Percentiles rank a stretch among this genome's conserved stretches.
Evolutionary conservation across 2,797 vertebrate genomes (phyloP).

Genomic region (Triplophysa yarkandensis): DNA sequence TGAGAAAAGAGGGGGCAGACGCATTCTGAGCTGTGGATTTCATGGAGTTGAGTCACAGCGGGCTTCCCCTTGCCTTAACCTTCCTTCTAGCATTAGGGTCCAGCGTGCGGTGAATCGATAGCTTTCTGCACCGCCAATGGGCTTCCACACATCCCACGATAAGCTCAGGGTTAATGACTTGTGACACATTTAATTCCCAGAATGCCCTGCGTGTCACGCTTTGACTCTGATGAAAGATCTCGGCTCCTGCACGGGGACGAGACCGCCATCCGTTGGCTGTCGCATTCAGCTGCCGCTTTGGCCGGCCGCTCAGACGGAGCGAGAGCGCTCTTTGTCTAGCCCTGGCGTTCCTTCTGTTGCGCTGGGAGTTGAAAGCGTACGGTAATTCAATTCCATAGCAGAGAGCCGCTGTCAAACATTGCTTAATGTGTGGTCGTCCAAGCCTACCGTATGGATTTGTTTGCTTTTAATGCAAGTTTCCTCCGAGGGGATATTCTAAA

Average conservation of each 20-base stretch:
- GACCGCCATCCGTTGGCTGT: background rate
- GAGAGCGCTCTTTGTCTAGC: conserved; percentile 23
- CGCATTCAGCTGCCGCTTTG: background rate
- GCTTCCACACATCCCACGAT: conserved; percentile 1
- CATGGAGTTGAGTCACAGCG: conserved; percentile 7
- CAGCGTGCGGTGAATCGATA: conserved; percentile 35
- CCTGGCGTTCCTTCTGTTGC: background rate
- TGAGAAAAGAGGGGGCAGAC: conserved; percentile 9
- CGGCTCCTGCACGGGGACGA: background rate
- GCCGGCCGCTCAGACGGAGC: background rate
- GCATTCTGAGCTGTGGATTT: conserved; percentile 8
- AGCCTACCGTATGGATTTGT: conserved; percentile 33
- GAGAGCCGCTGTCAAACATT: conserved; percentile 26
- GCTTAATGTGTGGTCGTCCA: conserved; percentile 15
- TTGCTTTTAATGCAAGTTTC: conserved; percentile 27
- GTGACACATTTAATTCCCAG: conserved; percentile 48
- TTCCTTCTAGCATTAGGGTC: conserved; percentile 16
- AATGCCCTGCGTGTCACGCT: conserved; percentile 28
- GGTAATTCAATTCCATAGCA: conserved; percentile 33
- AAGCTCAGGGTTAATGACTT: conserved; percentile 53
- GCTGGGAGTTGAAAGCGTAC: conserved; percentile 27
- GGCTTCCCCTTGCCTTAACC: conserved; percentile 20
- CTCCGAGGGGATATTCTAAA: conserved; percentile 36
- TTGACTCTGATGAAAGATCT: conserved; percentile 17
- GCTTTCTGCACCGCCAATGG: conserved; percentile 22